Conservation (phyloP, 2,797 vertebrate genomes). For the Pristis pectinata region DNA sequence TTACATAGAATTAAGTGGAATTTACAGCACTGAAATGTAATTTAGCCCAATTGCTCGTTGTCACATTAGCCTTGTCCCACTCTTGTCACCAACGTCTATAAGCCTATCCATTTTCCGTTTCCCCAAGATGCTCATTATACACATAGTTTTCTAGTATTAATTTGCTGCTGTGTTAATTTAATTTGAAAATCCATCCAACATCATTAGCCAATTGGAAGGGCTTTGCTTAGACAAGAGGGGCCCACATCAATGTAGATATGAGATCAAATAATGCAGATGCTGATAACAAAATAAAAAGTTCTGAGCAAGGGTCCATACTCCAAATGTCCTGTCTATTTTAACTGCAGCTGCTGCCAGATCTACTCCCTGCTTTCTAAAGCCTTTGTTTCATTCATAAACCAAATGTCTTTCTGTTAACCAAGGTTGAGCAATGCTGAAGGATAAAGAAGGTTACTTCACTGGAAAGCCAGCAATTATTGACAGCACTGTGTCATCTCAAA, state of each 20-base stretch:
- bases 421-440: background rate
- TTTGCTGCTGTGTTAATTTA: background rate
- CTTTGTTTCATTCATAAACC: background rate
- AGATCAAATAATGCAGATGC: background rate
- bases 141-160: background rate
- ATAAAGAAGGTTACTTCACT: slow-evolving; percentile 7
- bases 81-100: background rate
- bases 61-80: background rate
- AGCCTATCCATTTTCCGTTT: background rate
- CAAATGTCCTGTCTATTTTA: background rate
- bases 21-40: background rate
- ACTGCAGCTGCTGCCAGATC: background rate
- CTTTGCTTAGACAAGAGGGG: too few species aligned
- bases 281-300: background rate
- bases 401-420: background rate
- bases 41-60: background rate
- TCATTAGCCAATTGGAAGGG: background rate
- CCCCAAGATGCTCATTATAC: background rate
- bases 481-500: background rate
- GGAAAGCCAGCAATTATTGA: background rate
- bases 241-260: background rate
- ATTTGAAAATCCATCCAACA: background rate
- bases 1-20: background rate
- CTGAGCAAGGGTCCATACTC: background rate
- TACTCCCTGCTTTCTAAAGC: background rate